These are phyloP conservation scores for Acanthococcus lagerstroemiae DNA, from an alignment of 2,888 invertebrate genomes.

Conservation along the genomic window DNA sequence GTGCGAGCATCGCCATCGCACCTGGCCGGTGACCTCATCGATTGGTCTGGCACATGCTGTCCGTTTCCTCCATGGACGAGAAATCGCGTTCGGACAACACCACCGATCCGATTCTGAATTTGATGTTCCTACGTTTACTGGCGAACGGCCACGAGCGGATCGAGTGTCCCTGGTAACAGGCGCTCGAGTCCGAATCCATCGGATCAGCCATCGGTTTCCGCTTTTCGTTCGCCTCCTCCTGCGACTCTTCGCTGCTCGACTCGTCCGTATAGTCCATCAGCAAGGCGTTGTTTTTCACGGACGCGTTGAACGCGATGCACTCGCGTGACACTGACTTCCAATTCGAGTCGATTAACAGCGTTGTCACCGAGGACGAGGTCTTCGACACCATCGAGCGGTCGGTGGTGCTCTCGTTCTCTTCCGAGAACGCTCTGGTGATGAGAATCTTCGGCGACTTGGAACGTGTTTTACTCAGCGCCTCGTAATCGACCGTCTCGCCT, in stretches of 20 bases:
- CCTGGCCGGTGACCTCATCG: too few relatives aligned
- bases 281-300: not conserved
- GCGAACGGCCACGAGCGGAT: constrained; percentile 15
- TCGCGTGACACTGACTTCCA: constrained; percentile 8
- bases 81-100: constrained; percentile 12
- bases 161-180: too few relatives aligned
- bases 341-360: constrained; percentile 32
- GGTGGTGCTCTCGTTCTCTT: constrained; percentile 50
- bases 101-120: constrained; percentile 14
- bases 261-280: constrained; percentile 12
- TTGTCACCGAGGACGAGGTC: constrained; percentile 34
- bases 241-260: constrained; percentile 16
- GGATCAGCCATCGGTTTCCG: not conserved
- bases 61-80: too few relatives aligned
- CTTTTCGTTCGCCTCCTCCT: not conserved
- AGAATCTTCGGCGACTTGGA: constrained; percentile 54
- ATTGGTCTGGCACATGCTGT: too few relatives aligned
- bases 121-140: constrained; percentile 3
- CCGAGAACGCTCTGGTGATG: constrained; percentile 62
- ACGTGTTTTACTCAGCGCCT: constrained; percentile 11
- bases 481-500: constrained; percentile 1
- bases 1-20: too few relatives aligned
- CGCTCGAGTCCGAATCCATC: not conserved
- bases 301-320: constrained; percentile 2
- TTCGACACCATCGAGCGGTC: constrained; percentile 36